Evolutionary conservation across 2,888 invertebrate genomes (phyloP).

Genomic region (Latrodectus elegans): DNA sequence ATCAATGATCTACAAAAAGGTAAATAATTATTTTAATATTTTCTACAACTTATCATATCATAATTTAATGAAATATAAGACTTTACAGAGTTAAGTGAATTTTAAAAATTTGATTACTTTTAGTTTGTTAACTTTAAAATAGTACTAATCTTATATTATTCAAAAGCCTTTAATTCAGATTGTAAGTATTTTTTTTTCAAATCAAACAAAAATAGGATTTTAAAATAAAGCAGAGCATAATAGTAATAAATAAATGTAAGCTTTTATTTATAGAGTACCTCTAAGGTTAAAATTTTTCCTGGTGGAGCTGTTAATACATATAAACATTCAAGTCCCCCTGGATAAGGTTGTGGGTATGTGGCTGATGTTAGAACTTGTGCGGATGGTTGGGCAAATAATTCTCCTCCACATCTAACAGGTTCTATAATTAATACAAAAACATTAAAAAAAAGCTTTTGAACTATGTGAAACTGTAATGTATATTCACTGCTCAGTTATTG

Average conservation of each 20-base stretch:
- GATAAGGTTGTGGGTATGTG: constrained; percentile 93
- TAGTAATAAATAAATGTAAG: too few relatives aligned
- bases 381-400: constrained; percentile 84
- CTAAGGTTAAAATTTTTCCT: constrained; percentile 92
- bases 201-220: too few relatives aligned
- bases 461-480: not conserved
- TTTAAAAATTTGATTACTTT: too few relatives aligned
- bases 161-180: too few relatives aligned
- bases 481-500: not conserved
- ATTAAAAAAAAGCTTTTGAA: not conserved
- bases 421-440: constrained; percentile 71
- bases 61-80: not conserved
- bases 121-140: too few relatives aligned
- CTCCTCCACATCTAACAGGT: constrained; percentile 93
- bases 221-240: too few relatives aligned
- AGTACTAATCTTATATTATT: too few relatives aligned
- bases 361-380: constrained; percentile 91
- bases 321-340: constrained; percentile 95
- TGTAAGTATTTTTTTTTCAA: too few relatives aligned
- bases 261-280: constrained; percentile 77
- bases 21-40: not conserved
- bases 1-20: constrained; percentile 73
- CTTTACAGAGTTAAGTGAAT: too few relatives aligned
- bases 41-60: not conserved
- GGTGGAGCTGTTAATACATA: constrained; percentile 93